phyloP scores from a whole-genome alignment of 2,113 vertebrate genomes.

The Cardinalis cardinalis region DNA sequence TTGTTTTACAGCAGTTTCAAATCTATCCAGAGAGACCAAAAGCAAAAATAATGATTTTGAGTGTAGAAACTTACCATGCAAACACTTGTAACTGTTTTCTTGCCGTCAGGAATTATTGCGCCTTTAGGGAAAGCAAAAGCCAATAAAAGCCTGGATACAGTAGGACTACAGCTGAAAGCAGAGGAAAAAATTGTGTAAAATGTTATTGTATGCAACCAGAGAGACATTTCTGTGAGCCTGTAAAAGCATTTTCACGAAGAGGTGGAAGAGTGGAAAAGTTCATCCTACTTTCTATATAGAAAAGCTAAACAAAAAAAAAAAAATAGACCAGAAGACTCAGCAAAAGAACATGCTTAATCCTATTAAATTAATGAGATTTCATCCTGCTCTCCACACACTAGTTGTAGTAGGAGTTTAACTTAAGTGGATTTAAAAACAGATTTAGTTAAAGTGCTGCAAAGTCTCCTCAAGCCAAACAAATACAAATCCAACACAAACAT shows the following conservation, averaged over 20 bases:
- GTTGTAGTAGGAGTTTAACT: not conserved
- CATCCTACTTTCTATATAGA: not conserved
- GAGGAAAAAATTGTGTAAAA: not conserved
- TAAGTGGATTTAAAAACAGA: constrained; percentile 28
- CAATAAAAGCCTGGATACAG: not conserved
- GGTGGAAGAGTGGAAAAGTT: not conserved
- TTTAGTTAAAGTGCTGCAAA: constrained; percentile 19
- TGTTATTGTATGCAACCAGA: not conserved
- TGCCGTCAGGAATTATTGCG: not conserved
- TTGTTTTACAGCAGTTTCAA: not conserved
- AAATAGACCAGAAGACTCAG: not conserved
- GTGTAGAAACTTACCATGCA: not conserved
- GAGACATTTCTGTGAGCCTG: not conserved
- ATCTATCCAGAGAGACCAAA: not conserved
- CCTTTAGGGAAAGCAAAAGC: constrained; percentile 9
- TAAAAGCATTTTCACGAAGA: not conserved
- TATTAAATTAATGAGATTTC: constrained; percentile 44
- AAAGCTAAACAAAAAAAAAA: not conserved
- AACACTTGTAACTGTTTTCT: not conserved
- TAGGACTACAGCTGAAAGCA: constrained; percentile 4
- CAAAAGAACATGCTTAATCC: constrained; percentile 15
- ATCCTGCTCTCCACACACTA: not conserved
- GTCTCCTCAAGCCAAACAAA: not conserved
- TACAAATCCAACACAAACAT: not conserved
- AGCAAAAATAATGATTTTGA: not conserved